Evolutionary conservation across 2,113 vertebrate species (phyloP).

Genomic region (Perca flavescens): DNA sequence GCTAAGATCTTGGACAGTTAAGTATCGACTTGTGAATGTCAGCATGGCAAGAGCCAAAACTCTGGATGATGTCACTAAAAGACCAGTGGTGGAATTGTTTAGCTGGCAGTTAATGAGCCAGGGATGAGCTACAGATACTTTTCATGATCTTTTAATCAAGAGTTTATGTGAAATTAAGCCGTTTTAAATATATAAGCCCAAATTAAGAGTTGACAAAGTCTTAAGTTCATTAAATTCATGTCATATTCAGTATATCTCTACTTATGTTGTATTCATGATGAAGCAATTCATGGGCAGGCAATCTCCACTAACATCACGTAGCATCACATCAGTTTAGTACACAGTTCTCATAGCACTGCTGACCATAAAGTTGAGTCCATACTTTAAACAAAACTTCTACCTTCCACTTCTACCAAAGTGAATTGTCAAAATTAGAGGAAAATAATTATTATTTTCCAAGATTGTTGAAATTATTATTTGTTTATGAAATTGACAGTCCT

Average conservation of each 20-base stretch:
- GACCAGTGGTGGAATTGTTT: not conserved
- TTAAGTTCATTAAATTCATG: conserved; percentile 24
- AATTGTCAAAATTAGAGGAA: not conserved
- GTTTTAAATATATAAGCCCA: conserved; percentile 3
- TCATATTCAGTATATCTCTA: conserved; percentile 34
- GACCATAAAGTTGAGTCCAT: not conserved
- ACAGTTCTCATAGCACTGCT: not conserved
- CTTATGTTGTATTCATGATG: not conserved
- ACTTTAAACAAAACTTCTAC: not conserved
- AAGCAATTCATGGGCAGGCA: conserved; percentile 22
- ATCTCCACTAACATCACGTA: not conserved
- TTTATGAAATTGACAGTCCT: not conserved
- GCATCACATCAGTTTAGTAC: not conserved
- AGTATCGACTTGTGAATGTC: conserved; percentile 21
- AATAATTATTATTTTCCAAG: not conserved
- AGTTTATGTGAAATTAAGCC: conserved; percentile 25
- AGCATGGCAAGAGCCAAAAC: not conserved
- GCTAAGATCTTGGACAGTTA: conserved; percentile 25
- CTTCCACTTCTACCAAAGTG: not conserved
- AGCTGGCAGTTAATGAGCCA: not conserved
- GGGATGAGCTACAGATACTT: conserved; percentile 12
- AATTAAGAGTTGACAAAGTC: conserved; percentile 1
- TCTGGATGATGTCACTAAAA: not conserved
- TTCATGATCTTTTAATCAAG: conserved; percentile 25
- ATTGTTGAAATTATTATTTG: not conserved